These are phyloP conservation scores for Rugalucina vietnamica DNA, from an alignment of 2,888 invertebrate species.

Conservation along the genomic window DNA sequence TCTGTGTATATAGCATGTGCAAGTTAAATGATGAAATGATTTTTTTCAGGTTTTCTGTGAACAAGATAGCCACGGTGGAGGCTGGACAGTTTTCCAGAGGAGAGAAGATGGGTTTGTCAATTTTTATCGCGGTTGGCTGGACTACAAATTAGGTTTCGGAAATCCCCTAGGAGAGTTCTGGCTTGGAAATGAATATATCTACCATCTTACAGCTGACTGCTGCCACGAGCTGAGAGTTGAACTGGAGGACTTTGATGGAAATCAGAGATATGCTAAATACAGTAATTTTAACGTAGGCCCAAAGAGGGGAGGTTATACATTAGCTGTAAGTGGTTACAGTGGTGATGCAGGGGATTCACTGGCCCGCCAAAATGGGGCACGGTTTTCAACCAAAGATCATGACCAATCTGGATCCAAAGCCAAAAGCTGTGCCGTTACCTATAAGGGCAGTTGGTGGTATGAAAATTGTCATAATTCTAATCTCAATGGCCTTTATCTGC, in stretches of 20 bases:
- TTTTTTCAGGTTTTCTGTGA: constrained; percentile 54
- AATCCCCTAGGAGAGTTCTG: constrained; percentile 41
- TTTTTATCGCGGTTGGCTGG: constrained; percentile 43
- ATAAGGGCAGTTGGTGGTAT: constrained; percentile 76
- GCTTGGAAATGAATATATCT: constrained; percentile 41
- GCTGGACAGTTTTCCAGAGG: constrained; percentile 63
- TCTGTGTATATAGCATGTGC: too few relatives aligned
- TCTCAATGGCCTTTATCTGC: constrained; percentile 77
- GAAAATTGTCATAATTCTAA: constrained; percentile 72
- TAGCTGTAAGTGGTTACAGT: constrained; percentile 4
- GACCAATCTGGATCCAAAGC: too few relatives aligned
- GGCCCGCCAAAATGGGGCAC: not conserved
- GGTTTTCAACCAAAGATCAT: constrained; percentile 31
- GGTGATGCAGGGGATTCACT: constrained; percentile 34
- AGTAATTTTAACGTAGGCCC: constrained; percentile 29
- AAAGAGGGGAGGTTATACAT: not conserved
- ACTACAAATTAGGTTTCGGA: constrained; percentile 53
- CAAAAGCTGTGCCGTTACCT: constrained; percentile 52
- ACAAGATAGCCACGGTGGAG: constrained; percentile 54
- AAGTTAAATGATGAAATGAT: not conserved
- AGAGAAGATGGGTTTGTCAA: constrained; percentile 40
- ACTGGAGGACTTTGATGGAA: constrained; percentile 37
- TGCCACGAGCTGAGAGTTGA: constrained; percentile 38
- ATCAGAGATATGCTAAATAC: constrained; percentile 30
- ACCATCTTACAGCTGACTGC: constrained; percentile 12